These are phyloP conservation scores for Coptodon bakossiorum DNA, from an alignment of 2,113 vertebrate genomes.

Conservation along the genomic window DNA sequence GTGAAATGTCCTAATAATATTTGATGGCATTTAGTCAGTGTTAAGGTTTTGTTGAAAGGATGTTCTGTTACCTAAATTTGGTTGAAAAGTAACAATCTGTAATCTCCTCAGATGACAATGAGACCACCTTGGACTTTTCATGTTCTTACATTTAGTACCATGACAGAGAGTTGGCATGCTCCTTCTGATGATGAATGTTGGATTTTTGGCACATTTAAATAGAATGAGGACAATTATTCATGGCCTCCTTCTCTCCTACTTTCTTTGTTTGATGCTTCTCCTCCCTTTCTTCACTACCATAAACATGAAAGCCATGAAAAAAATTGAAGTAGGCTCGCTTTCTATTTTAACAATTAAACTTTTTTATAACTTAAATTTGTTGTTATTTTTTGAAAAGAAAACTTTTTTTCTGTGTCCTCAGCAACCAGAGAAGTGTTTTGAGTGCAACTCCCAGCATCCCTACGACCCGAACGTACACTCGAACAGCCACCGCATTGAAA, in stretches of 20 bases:
- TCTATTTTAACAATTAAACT: not conserved
- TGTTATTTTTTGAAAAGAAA: not conserved
- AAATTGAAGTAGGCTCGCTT: not conserved
- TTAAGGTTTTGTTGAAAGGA: not conserved
- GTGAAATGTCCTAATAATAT: not conserved
- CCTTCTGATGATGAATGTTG: not conserved
- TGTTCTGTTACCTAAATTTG: not conserved
- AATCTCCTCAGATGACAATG: not conserved
- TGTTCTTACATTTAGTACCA: not conserved
- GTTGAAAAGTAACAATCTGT: not conserved
- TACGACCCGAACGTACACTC: conserved; percentile 48
- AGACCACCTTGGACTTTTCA: not conserved
- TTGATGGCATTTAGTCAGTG: not conserved
- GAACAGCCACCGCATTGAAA: conserved; percentile 79
- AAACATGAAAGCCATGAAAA: not conserved
- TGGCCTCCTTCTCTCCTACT: not conserved
- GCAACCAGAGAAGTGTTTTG: conserved; percentile 83
- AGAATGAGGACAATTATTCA: not conserved
- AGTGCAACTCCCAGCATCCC: conserved; percentile 69
- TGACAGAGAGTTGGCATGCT: not conserved
- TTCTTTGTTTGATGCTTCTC: not conserved
- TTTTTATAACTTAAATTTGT: not conserved
- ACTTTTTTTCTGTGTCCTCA: conserved; percentile 12
- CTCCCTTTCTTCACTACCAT: not conserved
- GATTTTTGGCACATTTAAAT: not conserved